Evolutionary conservation across 1,140 invertebrate species (phyloP), one percentile per base, ranked within the genome.

Genomic region (Augochlora pura): DNA sequence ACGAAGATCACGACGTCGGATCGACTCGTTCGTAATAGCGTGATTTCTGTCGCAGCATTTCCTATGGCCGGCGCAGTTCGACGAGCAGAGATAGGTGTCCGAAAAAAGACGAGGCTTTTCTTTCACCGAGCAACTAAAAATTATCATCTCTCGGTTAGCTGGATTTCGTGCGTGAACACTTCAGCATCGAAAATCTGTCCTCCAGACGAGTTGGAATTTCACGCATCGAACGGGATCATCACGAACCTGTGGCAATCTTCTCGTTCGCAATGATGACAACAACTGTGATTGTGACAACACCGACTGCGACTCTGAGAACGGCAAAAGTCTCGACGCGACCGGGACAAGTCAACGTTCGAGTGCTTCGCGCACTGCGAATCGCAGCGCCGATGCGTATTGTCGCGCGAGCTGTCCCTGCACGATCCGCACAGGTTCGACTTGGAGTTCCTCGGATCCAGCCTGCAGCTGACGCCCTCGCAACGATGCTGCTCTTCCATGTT

Each of bases 201-300:
- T n/a, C n/a, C n/a, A n/a, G n/a, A n/a, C n/a, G n/a, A n/a, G n/a
- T n/a, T n/a, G 32, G 32, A 32, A 32, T 32, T 32, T 32, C 32
- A 4, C 32, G 32, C 32, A 32, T n/a, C n/a, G n/a, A 42, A 42
- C 9, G 5, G 0, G 9, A 42, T 42, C 42, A 1, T n/a, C 52
- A n/a, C 14, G 39, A n/a, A 85, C 74, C 65, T 75, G 52, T 39
- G 70, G 21, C 62, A 21, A 32, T 42, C 60, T 21, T 60, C 49
- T n/a, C 49, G 77, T 23, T 73, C 78, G 39, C 80, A 82, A 42
- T 68, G 65, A 62, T 72, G 81, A n/a, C 46, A 83, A 32, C 80
- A 70, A 14, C 76, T 46, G 39, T 73, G 66, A 39, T 18, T 32
- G 6, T 71, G 71, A 16, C 38, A 38, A 23, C 75, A 80, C 32